phyloP scores from a whole-genome alignment of 2,113 vertebrate genomes.

The Cyanoramphus novaezelandiae region DNA sequence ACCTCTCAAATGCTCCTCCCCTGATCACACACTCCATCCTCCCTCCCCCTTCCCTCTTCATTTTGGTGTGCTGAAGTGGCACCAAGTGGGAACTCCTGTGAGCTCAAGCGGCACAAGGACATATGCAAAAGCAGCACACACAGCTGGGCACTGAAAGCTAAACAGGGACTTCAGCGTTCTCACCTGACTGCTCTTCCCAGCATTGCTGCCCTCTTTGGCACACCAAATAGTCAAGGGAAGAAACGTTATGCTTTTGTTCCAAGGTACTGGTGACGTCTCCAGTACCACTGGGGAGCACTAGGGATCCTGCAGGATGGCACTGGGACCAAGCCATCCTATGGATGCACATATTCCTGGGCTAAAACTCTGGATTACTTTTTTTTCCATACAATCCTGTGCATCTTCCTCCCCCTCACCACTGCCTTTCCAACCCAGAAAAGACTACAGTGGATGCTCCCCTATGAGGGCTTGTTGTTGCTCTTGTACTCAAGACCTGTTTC shows the following conservation, averaged over 20 bases:
- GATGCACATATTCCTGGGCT: neutral
- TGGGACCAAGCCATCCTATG: neutral
- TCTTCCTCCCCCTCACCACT: neutral
- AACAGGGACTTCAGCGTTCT: neutral
- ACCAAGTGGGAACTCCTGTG: neutral
- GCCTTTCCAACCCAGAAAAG: neutral
- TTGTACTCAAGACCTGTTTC: neutral
- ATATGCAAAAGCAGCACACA: rapidly evolving
- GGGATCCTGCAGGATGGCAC: rapidly evolving
- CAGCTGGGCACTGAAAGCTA: neutral
- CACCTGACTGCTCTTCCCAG: neutral
- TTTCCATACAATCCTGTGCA: neutral
- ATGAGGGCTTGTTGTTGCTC: neutral
- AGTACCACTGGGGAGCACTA: neutral
- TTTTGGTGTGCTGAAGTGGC: neutral
- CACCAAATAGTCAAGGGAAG: neutral
- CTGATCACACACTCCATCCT: too few species aligned
- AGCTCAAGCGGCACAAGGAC: neutral
- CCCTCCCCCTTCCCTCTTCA: neutral
- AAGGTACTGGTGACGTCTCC: neutral
- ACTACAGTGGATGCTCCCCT: neutral
- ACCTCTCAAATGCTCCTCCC: neutral
- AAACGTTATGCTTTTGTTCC: neutral
- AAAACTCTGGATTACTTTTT: neutral
- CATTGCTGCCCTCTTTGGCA: neutral